Evolutionary conservation across 2,888 invertebrate genomes (phyloP), one percentile per base, ranked within the genome.

Genomic region (Hedychridium roseum): DNA sequence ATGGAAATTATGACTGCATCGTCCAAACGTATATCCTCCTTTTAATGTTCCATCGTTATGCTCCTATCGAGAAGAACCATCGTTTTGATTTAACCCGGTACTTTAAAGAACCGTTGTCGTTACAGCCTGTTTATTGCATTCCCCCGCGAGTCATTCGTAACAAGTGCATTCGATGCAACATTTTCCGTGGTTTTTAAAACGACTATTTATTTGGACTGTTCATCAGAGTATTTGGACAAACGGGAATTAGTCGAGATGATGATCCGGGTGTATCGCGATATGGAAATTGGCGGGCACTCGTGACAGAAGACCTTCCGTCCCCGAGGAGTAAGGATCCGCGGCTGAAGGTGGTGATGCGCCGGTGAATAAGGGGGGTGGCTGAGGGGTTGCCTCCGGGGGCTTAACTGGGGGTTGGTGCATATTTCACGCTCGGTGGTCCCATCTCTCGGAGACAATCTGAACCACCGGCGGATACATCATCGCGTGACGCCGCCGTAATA

Each of bases 401-500:
- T 73, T 66, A 66, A 70, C 65, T 43, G 57, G 70, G 71, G 69
- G 73, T 71, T 73, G 74, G 70, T 75, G 75, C 78, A 78, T 78
- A 78, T 78, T 78, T 78, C 77, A 78, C 78, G 78, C 66, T 78
- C 57, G 76, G 75, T 76, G 74, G 76, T 77, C 71, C 74, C 76
- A 78, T 78, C 76, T 76, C 74, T 66, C 71, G 74, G 76, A 78
- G 78, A 78, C 78, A 76, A 76, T 77, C 74, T 73, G 76, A 76
- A 77, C 68, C 75, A 74, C 68, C 68, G 59, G 56, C 61, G 75
- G 76, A 78, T 78, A 78, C 74, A 78, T 78, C 78, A 78, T 78
- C 78, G 73, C 71, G 70, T 78, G 78, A 78, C 78, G 76, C 73
- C 66, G 58, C n/a, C 70, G 74, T 76, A 76, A 77, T 77, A 77